phyloP scores from a whole-genome alignment of 2,113 vertebrate species.

The Opisthocomus hoazin region DNA sequence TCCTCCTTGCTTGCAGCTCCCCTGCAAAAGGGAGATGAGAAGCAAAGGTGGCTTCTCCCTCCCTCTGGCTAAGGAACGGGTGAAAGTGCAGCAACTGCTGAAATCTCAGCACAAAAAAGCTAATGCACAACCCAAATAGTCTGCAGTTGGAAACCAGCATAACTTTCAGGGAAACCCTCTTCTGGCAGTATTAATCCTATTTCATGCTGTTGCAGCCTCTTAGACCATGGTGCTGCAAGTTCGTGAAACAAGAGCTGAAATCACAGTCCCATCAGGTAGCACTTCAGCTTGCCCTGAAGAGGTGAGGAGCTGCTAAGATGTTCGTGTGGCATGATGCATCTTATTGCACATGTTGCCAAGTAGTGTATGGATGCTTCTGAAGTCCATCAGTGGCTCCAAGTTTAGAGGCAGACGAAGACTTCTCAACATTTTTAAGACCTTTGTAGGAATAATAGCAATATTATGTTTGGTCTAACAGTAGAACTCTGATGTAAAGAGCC shows the following conservation, averaged over 20 bases:
- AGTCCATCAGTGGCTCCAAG: not conserved
- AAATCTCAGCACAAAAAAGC: not conserved
- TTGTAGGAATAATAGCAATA: not conserved
- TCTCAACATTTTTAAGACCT: not conserved
- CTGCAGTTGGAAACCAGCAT: not conserved
- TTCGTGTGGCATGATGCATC: accelerated
- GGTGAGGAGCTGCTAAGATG: accelerated
- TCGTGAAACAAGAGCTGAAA: not conserved
- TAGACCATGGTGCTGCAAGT: not conserved
- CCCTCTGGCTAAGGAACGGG: not conserved
- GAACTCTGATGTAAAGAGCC: not conserved
- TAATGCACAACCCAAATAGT: not conserved
- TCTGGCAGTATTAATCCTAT: accelerated
- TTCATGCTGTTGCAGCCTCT: not conserved
- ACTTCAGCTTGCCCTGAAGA: no score
- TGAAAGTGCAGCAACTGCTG: not conserved
- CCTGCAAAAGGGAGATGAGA: not conserved
- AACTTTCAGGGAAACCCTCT: not conserved
- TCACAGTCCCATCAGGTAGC: not conserved
- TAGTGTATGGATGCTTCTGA: not conserved
- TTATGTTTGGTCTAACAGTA: not conserved
- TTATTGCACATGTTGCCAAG: not conserved
- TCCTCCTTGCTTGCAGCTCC: not conserved
- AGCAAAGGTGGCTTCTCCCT: not conserved
- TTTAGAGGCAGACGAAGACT: not conserved